Evolutionary conservation across 2,113 vertebrate genomes (phyloP).

Genomic region (Numenius arquata): DNA sequence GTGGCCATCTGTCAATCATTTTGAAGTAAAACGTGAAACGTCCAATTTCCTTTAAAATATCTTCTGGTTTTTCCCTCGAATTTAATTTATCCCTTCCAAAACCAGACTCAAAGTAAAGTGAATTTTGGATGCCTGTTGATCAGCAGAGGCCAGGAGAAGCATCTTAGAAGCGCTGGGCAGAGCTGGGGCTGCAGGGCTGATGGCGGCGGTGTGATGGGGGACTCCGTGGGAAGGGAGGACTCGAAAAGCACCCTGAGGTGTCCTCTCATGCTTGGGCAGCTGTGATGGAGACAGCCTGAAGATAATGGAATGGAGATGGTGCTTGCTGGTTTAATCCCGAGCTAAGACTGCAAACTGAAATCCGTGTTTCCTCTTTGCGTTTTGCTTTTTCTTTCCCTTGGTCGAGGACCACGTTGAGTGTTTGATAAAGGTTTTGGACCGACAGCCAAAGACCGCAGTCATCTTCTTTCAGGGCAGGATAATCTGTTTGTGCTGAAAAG

Average conservation of each 20-base stretch:
- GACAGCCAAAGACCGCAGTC: background rate
- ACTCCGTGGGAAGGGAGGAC: background rate
- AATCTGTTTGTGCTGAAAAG: background rate
- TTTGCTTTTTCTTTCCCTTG: background rate
- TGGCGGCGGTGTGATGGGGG: rapidly evolving
- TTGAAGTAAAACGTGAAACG: background rate
- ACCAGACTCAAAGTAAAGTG: background rate
- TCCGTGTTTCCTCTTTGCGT: rapidly evolving
- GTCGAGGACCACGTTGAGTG: rapidly evolving
- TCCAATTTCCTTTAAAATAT: background rate
- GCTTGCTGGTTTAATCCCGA: background rate
- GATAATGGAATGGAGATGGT: background rate
- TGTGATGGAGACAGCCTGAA: background rate
- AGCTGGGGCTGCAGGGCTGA: rapidly evolving
- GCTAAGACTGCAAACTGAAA: background rate
- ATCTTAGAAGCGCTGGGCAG: rapidly evolving
- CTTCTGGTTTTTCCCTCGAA: rapidly evolving
- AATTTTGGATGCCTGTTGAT: rapidly evolving
- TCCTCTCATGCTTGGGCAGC: background rate
- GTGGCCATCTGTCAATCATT: background rate
- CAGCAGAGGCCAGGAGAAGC: background rate
- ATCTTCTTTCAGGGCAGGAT: background rate
- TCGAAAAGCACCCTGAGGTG: background rate
- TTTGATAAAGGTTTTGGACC: rapidly evolving
- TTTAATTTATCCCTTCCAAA: background rate